Evolutionary conservation across 64 coral and sea anemone species (phyloP), one percentile per base, ranked within the genome.

Genomic region (Montipora cactus): DNA sequence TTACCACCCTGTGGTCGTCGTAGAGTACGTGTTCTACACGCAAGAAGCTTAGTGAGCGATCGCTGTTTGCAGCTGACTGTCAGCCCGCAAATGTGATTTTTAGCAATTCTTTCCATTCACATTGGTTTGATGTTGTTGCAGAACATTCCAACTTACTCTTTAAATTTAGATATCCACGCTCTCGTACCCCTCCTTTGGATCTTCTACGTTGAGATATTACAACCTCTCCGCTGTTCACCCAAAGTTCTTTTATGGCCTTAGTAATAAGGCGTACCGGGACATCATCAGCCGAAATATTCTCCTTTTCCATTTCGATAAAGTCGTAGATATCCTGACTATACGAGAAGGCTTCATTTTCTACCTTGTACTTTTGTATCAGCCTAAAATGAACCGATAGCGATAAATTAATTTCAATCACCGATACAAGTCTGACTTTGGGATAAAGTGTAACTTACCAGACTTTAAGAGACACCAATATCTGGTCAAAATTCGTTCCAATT

Each of bases 331-430:
- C 25, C 74, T 76, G 74, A 9, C 74, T 76, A 45, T 45, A 76
- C 0, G 74, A 76, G 74, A 76, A 76, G 74, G 74, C 74, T 76
- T 76, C 23, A 0, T 45, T 76, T 76, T 76, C 74, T 76, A 76
- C 25, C 74, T 76, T 76, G 74, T 76, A 76, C 44, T 76, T 76
- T 76, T 76, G 74, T 76, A 76, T 44, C 10, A 76, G 25, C 74
- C 74, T 76, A 14, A 76, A 76, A 76, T 44, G 0, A 28, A 28
- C 11, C 23, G 44, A 7, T 76, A 13, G 28, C 11, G 11, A 12
- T 44, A 76, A 44, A 10, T 76, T 2, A 55, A 55, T 55, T 55
- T 55, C 52, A 10, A 7, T 10, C 5, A 55, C 3, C 52, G 44
- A 8, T 13, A 67, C 64, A 67, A 67, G 0, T 14, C 64, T 67